A percentile compares a stretch with the other conserved stretches of the same genome.
phyloP scores from a whole-genome alignment of 2,797 vertebrate species.

The Spheniscus humboldti region DNA sequence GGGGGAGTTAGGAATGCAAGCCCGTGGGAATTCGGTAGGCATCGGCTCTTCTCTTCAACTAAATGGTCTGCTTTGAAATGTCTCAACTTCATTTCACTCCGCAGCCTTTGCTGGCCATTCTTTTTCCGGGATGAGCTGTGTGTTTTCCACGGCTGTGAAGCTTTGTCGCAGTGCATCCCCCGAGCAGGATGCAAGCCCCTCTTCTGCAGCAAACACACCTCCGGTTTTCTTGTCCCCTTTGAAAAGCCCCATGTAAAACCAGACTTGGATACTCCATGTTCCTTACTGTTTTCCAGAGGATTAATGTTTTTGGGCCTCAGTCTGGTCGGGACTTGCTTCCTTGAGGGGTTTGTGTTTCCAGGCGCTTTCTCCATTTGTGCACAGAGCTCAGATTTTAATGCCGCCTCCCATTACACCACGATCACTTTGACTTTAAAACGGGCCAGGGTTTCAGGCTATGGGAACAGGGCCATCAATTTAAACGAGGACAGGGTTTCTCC shows the following conservation, averaged over 20 bases:
- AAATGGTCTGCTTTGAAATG: not conserved
- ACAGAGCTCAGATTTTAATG: not conserved
- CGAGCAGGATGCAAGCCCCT: not conserved
- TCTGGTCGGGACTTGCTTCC: not conserved
- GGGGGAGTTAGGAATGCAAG: not conserved
- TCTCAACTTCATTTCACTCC: not conserved
- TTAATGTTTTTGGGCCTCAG: not conserved
- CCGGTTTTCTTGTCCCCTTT: not conserved
- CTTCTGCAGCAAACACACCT: not conserved
- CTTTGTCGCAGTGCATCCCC: not conserved
- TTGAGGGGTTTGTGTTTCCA: not conserved
- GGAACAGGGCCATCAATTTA: not conserved
- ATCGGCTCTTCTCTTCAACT: not conserved
- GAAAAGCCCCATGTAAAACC: not conserved
- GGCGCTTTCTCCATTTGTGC: not conserved
- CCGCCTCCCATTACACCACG: not conserved
- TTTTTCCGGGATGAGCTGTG: not conserved
- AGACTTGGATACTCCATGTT: not conserved
- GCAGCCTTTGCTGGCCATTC: not conserved
- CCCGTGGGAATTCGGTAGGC: not conserved
- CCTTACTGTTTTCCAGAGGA: not conserved
- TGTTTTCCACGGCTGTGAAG: not conserved
- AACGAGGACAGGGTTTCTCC: not conserved
- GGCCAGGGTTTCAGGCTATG: not conserved
- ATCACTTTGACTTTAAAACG: not conserved